These are phyloP conservation scores for Microctonus aethiopoides DNA, from an alignment of 2,888 invertebrate species.

Conservation along the genomic window DNA sequence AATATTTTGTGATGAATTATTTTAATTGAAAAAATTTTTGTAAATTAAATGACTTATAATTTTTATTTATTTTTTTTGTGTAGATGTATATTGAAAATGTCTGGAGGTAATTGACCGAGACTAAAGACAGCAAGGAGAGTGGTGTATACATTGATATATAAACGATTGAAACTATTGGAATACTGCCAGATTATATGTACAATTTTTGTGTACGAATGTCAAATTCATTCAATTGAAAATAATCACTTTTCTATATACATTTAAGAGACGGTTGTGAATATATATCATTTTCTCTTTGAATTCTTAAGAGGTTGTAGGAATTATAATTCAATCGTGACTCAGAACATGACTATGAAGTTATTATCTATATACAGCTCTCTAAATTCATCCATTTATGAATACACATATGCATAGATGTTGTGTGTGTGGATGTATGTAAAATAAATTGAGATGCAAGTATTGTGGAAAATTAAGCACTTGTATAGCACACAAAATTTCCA, in stretches of 20 bases:
- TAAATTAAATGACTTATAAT: not conserved
- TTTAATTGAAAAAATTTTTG: too few species aligned
- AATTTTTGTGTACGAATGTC: not conserved
- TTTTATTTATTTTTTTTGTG: not conserved
- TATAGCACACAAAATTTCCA: not conserved
- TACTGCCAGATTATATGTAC: not conserved
- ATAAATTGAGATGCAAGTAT: not conserved
- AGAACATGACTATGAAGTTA: too few species aligned
- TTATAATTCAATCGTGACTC: not conserved
- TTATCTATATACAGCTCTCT: not conserved
- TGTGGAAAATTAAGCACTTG: not conserved
- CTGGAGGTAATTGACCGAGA: not conserved
- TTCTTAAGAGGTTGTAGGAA: not conserved
- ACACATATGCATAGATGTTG: not conserved
- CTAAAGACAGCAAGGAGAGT: not conserved
- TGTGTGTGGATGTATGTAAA: too few species aligned
- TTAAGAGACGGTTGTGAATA: not conserved
- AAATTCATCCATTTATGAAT: not conserved
- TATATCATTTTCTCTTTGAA: not conserved
- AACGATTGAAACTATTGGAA: not conserved
- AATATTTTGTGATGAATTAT: too few species aligned
- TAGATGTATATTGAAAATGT: not conserved
- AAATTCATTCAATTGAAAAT: not conserved
- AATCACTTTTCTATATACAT: too few species aligned
- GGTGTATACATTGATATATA: not conserved